Percentiles rank a stretch among this genome's conserved stretches.
phyloP scores from a whole-genome alignment of 2,888 invertebrate genomes.

The Chalcosyrphus nemorum region DNA sequence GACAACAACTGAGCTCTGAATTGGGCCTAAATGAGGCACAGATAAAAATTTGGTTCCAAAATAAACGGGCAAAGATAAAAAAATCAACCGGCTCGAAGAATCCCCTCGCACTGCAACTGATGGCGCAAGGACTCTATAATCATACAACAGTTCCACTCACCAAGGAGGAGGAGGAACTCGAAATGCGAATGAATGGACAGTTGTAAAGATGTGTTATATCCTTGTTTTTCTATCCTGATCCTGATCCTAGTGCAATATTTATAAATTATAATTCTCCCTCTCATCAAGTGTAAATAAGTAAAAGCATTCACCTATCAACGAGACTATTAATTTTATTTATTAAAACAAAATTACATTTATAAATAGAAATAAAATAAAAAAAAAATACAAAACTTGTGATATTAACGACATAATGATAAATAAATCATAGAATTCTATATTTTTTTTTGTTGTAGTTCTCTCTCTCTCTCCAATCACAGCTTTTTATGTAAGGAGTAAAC shows the following conservation, averaged over 20 bases:
- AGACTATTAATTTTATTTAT: conserved; percentile 70
- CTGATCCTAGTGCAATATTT: conserved; percentile 72
- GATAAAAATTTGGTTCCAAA: conserved; percentile 99
- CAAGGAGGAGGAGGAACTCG: conserved; percentile 88
- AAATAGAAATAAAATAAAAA: neutral
- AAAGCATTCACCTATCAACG: conserved; percentile 51
- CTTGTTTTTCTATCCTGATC: conserved; percentile 31
- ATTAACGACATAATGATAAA: conserved; percentile 62
- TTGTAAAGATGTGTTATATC: conserved; percentile 75
- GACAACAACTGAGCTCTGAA: conserved; percentile 95
- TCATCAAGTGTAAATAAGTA: conserved; percentile 33
- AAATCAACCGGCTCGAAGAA: conserved; percentile 93
- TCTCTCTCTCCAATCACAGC: neutral
- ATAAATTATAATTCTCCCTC: conserved; percentile 3
- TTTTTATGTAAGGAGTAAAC: neutral
- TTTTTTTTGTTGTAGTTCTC: neutral
- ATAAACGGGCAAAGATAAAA: conserved; percentile 98
- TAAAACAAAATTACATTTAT: neutral
- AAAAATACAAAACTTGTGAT: conserved; percentile 61
- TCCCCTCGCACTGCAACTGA: conserved; percentile 93
- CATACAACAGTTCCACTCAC: conserved; percentile 90
- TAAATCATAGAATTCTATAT: conserved; percentile 28
- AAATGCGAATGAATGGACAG: conserved; percentile 83
- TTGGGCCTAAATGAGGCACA: conserved; percentile 97
- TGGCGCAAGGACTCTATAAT: conserved; percentile 97